These are phyloP conservation scores for Poicephalus meyeri DNA, from an alignment of 2,113 vertebrate genomes.

Conservation along the genomic window DNA sequence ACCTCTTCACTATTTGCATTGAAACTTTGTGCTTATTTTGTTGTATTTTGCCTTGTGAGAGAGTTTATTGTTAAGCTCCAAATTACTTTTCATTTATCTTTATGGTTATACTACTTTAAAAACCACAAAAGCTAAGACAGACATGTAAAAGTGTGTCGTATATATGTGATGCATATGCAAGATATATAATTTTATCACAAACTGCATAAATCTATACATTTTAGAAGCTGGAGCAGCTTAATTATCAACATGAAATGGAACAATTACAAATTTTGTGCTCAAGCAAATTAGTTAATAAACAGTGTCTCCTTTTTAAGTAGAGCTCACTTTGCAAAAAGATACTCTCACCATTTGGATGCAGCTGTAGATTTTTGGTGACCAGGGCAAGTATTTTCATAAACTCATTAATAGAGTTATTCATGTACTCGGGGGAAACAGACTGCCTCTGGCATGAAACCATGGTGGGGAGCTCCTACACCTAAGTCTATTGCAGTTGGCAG, in stretches of 20 bases:
- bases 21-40: background rate
- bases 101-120: background rate
- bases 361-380: background rate
- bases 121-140: background rate
- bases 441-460: background rate
- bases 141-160: background rate
- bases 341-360: background rate
- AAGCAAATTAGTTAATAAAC: background rate
- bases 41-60: background rate
- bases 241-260: background rate
- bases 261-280: background rate
- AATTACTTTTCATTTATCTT: background rate
- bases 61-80: background rate
- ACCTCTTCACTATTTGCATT: background rate
- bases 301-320: background rate
- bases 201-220: background rate
- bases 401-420: background rate
- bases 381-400: background rate
- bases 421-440: background rate
- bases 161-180: fast-evolving
- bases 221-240: background rate
- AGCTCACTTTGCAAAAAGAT: background rate
- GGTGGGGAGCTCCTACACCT: background rate
- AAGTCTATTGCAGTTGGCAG: fast-evolving
- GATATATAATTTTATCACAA: background rate